phyloP scores from a whole-genome alignment of 2,113 vertebrate genomes.

The Tyrannus savana region DNA sequence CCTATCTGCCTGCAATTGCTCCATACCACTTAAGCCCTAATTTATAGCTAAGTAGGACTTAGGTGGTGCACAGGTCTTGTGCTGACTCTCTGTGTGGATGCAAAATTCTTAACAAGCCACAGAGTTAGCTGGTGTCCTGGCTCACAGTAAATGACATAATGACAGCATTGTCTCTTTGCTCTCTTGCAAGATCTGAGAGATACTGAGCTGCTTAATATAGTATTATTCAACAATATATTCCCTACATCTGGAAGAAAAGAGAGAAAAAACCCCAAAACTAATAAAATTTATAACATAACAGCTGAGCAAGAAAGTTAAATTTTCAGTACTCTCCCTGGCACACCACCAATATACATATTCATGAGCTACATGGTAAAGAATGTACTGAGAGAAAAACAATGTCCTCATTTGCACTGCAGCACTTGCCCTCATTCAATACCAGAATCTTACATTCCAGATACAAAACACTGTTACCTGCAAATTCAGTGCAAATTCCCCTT shows the following conservation, averaged over 20 bases:
- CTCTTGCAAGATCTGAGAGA: not conserved
- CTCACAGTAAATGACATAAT: not conserved
- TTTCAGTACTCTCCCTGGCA: not conserved
- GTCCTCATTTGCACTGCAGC: slow-evolving; percentile 21
- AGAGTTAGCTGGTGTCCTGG: not conserved
- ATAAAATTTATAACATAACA: not conserved
- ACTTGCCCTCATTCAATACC: not conserved
- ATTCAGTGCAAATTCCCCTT: not conserved
- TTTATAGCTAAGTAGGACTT: not conserved
- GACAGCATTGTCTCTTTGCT: not conserved
- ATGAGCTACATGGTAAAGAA: slow-evolving; percentile 26
- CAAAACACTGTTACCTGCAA: not conserved
- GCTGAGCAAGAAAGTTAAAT: slow-evolving; percentile 11
- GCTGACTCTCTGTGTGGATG: not conserved
- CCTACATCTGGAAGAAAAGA: not conserved
- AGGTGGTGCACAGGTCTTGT: not conserved
- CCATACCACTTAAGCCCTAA: not conserved
- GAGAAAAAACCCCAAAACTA: not conserved
- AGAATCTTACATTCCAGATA: not conserved
- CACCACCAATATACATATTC: slow-evolving; percentile 20
- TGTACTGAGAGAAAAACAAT: not conserved
- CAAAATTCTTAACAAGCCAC: not conserved
- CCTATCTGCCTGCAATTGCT: not conserved
- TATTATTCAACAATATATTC: not conserved
- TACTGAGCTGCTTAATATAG: not conserved